These are phyloP conservation scores for Gadopsis marmoratus DNA, from an alignment of 2,797 vertebrate species.

Conservation along the genomic window DNA sequence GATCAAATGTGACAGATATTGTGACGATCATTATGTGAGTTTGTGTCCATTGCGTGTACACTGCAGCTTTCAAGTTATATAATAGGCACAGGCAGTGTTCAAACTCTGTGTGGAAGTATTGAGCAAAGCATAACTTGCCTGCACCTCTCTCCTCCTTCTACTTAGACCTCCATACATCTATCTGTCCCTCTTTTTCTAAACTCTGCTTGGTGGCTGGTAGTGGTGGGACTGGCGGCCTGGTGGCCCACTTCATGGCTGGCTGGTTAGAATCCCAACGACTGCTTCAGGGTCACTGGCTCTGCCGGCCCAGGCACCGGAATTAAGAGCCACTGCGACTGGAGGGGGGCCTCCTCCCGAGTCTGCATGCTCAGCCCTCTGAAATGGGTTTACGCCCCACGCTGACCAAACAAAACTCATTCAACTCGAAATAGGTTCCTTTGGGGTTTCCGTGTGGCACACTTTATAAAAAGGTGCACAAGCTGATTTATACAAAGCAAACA, in stretches of 20 bases:
- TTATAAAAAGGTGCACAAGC: constrained; percentile 6
- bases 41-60: neutral
- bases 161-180: constrained; percentile 29
- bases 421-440: constrained; percentile 55
- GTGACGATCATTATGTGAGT: neutral
- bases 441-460: constrained; percentile 28
- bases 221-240: constrained; percentile 61
- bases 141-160: constrained; percentile 11
- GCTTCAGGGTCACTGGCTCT: constrained; percentile 84
- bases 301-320: constrained; percentile 78
- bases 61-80: constrained; percentile 1
- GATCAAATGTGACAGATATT: neutral
- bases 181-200: constrained; percentile 36
- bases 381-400: constrained; percentile 60
- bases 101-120: neutral
- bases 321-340: constrained; percentile 75
- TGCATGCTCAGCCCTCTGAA: constrained; percentile 73
- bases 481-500: constrained; percentile 11
- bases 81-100: neutral
- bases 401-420: constrained; percentile 69
- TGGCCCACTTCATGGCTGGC: constrained; percentile 83
- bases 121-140: constrained; percentile 16
- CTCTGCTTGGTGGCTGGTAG: constrained; percentile 39
- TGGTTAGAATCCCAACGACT: constrained; percentile 84
- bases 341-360: constrained; percentile 77